Evolutionary conservation across 2,797 vertebrate genomes (phyloP), one percentile per base, ranked within the genome.

Genomic region (Carapus acus): DNA sequence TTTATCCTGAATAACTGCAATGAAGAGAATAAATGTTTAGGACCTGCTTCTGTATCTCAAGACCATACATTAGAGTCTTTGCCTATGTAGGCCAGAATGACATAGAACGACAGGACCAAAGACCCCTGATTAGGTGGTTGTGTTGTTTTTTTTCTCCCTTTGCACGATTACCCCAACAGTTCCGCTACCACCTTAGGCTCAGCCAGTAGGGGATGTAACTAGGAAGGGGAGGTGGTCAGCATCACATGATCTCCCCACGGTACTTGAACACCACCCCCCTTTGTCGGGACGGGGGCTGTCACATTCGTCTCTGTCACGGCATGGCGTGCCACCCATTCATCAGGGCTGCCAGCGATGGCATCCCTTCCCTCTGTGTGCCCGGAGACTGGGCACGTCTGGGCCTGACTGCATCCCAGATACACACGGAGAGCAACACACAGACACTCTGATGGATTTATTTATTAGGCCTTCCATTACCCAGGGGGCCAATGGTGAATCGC

Each of bases 241-340:
- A 59, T 64, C 57, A 82, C 72, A 57, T 86, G 85, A 85, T 82
- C 80, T 65, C 69, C 78, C 80, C 63, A 66, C 56, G 64, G 78
- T 74, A 52, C 66, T 59, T 67, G 72, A 77, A 77, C 65, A 50
- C 75, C 73, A 57, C 76, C 82, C 75, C 80, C 80, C 75, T 87
- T 85, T 66, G 55, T 80, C 72, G 74, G 81, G 83, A 85, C 49
- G 54, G 66, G 71, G 78, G 69, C 77, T 62, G 82, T 90, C 89
- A 89, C 89, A 90, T 92, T 88, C 81, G 84, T 93, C 91, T 91
- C 85, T 91, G 91, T 90, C 90, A 90, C 29, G 58, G 78, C 49
- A 61, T 49, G 49, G 82, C 71, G 67, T 71, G 82, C 78, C 85
- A 84, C 78, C 83, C 82, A 90, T 91, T 89, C 88, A 90, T 92